Conservation (phyloP, 1,140 invertebrate species). For the Paracyclopina nana region DNA sequence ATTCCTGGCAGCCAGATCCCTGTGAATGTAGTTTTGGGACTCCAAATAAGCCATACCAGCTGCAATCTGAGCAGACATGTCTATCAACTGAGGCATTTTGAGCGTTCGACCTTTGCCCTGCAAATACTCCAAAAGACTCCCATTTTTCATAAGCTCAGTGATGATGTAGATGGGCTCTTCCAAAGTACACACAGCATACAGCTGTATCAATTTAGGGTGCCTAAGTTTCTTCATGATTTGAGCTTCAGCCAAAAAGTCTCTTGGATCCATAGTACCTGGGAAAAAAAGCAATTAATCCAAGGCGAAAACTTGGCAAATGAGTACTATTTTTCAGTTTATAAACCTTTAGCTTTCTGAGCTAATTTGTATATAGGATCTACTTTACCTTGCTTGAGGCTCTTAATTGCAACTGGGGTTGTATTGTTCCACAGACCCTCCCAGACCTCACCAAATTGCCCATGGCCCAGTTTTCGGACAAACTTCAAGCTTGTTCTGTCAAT, state of each 20-base stretch:
- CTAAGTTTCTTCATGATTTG: slow-evolving; percentile 97
- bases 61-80: slow-evolving; percentile 96
- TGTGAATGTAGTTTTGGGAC: slow-evolving; percentile 96
- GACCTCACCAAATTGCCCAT: slow-evolving; percentile 97
- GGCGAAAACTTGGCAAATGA: background rate
- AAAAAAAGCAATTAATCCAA: slow-evolving; percentile 17
- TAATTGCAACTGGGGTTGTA: slow-evolving; percentile 94
- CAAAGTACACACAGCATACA: slow-evolving; percentile 96
- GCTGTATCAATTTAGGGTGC: slow-evolving; percentile 84
- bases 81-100: slow-evolving; percentile 81
- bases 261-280: slow-evolving; percentile 82
- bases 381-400: slow-evolving; percentile 76
- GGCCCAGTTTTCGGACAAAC: slow-evolving; percentile 79
- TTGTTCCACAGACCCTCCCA: slow-evolving; percentile 98
- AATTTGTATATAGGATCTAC: background rate
- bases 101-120: slow-evolving; percentile 76
- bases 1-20: slow-evolving; percentile 39
- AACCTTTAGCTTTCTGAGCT: slow-evolving; percentile 11
- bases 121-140: slow-evolving; percentile 70
- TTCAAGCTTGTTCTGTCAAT: slow-evolving; percentile 83
- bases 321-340: background rate
- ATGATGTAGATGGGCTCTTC: slow-evolving; percentile 99
- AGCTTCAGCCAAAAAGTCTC: slow-evolving; percentile 94
- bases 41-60: slow-evolving; percentile 98
- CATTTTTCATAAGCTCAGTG: slow-evolving; percentile 96